A percentile compares a stretch with the other conserved stretches of the same genome.
Conservation (phyloP, 1,140 invertebrate genomes). For the Heliconius nattereri region DNA sequence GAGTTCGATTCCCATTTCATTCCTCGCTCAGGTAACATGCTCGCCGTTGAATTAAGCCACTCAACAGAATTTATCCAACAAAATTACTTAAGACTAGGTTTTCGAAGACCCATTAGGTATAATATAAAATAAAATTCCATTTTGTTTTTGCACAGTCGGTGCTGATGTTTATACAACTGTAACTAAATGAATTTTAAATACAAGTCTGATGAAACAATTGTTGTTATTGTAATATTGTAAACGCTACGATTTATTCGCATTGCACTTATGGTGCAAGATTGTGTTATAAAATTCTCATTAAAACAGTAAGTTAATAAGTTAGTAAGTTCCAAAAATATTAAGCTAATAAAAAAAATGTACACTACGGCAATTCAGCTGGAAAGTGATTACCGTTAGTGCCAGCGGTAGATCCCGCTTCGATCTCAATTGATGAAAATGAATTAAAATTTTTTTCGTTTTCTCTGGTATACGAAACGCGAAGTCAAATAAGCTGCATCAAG, state of each 20-base stretch:
- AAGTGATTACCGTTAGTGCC: neutral
- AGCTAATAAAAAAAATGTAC: too few relatives aligned
- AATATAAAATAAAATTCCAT: neutral
- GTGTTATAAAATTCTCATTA: neutral
- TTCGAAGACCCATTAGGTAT: too few relatives aligned
- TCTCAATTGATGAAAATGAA: neutral
- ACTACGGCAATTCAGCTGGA: neutral
- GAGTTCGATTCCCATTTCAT: too few relatives aligned
- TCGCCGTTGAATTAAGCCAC: too few relatives aligned
- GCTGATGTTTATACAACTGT: neutral
- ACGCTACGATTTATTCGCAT: neutral
- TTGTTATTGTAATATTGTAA: neutral
- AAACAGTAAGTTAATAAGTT: too few relatives aligned
- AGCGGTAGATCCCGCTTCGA: neutral
- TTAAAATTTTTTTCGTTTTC: neutral
- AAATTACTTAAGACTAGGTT: too few relatives aligned
- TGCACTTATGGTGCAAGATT: too few relatives aligned
- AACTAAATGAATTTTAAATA: constrained; percentile 1
- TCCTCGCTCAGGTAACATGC: too few relatives aligned
- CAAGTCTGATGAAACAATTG: constrained; percentile 1
- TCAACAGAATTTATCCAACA: too few relatives aligned
- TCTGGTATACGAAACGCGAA: too few relatives aligned
- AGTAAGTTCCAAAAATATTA: too few relatives aligned
- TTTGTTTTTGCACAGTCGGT: neutral
- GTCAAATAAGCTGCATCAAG: too few relatives aligned